Conservation (phyloP, 1,140 invertebrate species). For the Cydia fagiglandana region DNA sequence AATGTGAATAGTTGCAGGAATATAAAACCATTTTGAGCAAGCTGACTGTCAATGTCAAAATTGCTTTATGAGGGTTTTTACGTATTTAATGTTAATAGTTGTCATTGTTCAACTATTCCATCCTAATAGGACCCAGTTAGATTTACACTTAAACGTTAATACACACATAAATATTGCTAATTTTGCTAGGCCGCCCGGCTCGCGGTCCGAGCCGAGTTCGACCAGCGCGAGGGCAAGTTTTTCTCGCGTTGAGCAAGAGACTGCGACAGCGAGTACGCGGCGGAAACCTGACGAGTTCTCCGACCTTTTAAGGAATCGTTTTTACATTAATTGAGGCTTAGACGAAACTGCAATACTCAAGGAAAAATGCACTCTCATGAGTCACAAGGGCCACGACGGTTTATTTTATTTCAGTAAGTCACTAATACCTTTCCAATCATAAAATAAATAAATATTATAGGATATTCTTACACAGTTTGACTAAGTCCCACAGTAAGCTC, state of each 20-base stretch:
- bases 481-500: too few relatives aligned
- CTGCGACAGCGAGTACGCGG: slow-evolving; percentile 34
- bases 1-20: too few relatives aligned
- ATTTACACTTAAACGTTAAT: not conserved
- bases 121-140: too few relatives aligned
- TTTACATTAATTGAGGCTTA: slow-evolving; percentile 35
- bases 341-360: slow-evolving; percentile 6
- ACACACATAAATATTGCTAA: slow-evolving; percentile 3
- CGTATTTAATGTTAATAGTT: too few relatives aligned
- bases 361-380: not conserved
- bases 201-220: not conserved
- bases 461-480: too few relatives aligned
- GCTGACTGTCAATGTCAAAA: too few relatives aligned
- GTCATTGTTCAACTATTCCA: too few relatives aligned
- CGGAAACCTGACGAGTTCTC: slow-evolving; percentile 45
- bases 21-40: too few relatives aligned
- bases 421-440: not conserved
- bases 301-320: slow-evolving; percentile 46
- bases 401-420: not conserved
- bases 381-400: not conserved
- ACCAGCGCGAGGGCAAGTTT: slow-evolving; percentile 46
- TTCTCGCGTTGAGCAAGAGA: slow-evolving; percentile 44
- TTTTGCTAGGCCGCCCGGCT: slow-evolving; percentile 35
- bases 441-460: too few relatives aligned
- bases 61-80: too few relatives aligned